phyloP scores from a whole-genome alignment of 2,888 invertebrate species.

The Dolichomitus sp. region DNA sequence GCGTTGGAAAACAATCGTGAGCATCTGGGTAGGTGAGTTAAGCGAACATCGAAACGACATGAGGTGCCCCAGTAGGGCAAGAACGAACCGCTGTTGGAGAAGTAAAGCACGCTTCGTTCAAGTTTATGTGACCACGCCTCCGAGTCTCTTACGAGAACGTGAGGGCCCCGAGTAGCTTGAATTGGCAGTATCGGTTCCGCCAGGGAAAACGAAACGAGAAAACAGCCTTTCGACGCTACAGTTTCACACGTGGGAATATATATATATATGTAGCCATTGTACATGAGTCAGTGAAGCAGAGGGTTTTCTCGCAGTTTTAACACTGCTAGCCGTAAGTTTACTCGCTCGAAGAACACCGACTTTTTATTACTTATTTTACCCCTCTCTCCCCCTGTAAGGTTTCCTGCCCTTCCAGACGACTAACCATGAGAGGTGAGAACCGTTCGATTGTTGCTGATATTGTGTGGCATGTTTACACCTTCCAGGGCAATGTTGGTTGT shows the following conservation, averaged over 20 bases:
- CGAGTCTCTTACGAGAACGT: slow-evolving; percentile 23
- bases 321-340: neutral
- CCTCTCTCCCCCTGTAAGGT: too few relatives aligned
- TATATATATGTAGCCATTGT: too few relatives aligned
- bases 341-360: neutral
- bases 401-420: neutral
- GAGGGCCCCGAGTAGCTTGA: slow-evolving; percentile 19
- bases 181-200: neutral
- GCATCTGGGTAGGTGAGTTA: neutral
- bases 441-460: neutral
- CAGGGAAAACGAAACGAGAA: neutral
- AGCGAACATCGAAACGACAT: neutral
- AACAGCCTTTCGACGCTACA: neutral
- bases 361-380: neutral
- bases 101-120: slow-evolving; percentile 17
- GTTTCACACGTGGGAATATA: neutral
- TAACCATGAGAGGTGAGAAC: neutral
- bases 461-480: too few relatives aligned
- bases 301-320: neutral
- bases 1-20: neutral
- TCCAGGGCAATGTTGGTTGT: too few relatives aligned
- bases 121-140: slow-evolving; percentile 42
- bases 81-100: neutral
- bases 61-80: neutral
- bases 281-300: neutral